Evolutionary conservation across 92 coral and sea anemone genomes (phyloP), one percentile per base, ranked within the genome.

Genomic region (Bergia puertoricense): DNA sequence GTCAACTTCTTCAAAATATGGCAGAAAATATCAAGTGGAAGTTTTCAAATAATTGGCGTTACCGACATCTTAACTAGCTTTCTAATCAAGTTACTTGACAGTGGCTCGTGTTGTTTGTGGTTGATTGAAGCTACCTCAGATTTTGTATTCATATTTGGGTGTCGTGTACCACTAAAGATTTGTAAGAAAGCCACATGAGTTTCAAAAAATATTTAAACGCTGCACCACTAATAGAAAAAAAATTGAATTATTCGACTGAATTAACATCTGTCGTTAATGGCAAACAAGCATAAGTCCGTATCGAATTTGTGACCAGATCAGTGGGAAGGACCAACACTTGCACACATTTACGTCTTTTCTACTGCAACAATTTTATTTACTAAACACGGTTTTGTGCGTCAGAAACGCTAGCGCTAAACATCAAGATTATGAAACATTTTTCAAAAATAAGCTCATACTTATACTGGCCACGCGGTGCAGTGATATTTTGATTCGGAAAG

Each of bases 401-500:
- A 16, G 48, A 42, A 76, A 76, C 54, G 22, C 54, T 9, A 76
- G 23, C 46, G 15, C n/a, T 14, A 40, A 5, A 74, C 45, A 18
- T 54, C 59, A 74, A 74, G 45, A 41, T 36, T 8, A 8, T 22
- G 44, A 74, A 74, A 39, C 43, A 2, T n/a, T 43, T 10, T n/a
- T 62, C 20, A 1, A 62, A 62, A 77, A 45, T 48, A 80, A 54
- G 56, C 42, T 9, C 10, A 73, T 37, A 36, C 44, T 46, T 69
- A 68, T 46, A 71, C 22, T 30, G 56, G 10, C 62, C 46, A 48
- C 77, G 87, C 79, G 22, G 51, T 84, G 1, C 15, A 84, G 67
- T 54, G 23, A 84, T 71, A n/a, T 46, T 71, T 84, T 84, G 78
- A 72, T 46, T 84, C 87, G 65, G 79, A 51, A 84, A 84, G 66